phyloP scores from a whole-genome alignment of 2,113 vertebrate genomes.

The Anolis carolinensis region DNA sequence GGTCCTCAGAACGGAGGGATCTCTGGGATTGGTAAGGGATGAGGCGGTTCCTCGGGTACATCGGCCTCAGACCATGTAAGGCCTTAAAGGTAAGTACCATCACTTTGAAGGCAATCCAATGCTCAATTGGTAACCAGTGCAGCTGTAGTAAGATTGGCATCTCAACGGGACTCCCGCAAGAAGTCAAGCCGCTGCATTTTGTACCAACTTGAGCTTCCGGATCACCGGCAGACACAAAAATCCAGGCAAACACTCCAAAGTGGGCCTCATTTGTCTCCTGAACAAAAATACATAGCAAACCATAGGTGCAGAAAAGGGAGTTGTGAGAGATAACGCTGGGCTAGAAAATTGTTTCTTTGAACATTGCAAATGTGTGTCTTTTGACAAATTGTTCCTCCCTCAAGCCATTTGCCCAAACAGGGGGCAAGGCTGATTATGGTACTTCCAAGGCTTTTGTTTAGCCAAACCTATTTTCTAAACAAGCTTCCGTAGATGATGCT shows the following conservation, averaged over 20 bases:
- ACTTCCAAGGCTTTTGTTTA: background rate
- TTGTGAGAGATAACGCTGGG: slow-evolving; percentile 46
- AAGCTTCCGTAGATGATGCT: background rate
- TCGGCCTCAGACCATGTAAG: too few species aligned
- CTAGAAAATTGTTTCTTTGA: slow-evolving; percentile 58
- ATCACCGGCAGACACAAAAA: slow-evolving; percentile 9
- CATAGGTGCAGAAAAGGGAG: slow-evolving; percentile 51
- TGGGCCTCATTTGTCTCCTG: slow-evolving; percentile 33
- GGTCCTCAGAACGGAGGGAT: too few species aligned
- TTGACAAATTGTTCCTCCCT: slow-evolving; percentile 53
- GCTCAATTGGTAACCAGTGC: too few species aligned
- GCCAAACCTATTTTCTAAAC: background rate
- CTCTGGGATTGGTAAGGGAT: too few species aligned
- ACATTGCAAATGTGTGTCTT: slow-evolving; percentile 46
- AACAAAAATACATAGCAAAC: slow-evolving; percentile 51
- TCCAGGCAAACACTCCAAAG: slow-evolving; percentile 32
- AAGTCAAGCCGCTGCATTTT: too few species aligned
- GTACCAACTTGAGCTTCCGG: too few species aligned
- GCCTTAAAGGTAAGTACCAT: too few species aligned
- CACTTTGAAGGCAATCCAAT: too few species aligned
- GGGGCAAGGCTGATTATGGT: background rate
- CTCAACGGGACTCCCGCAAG: too few species aligned
- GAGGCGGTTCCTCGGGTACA: too few species aligned
- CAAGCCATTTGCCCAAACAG: slow-evolving; percentile 27
- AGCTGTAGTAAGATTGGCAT: too few species aligned